Evolutionary conservation across 1,140 invertebrate genomes (phyloP), one percentile per base, ranked within the genome.

Genomic region (Drosophila cardini): DNA sequence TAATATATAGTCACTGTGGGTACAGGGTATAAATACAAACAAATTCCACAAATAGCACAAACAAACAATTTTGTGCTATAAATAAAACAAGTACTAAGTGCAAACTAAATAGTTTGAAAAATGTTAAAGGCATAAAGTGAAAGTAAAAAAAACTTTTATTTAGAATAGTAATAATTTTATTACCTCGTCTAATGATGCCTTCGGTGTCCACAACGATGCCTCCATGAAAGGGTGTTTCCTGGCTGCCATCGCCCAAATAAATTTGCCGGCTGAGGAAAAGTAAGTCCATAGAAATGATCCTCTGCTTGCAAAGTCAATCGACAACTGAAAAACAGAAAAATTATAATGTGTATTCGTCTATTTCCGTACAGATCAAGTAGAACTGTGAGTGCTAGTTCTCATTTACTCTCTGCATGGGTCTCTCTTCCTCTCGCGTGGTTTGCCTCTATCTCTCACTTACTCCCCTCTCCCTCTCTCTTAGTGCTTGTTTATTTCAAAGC

Each of bases 221-320:
- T 43, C 91, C 91, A 40, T 89, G 74, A 6, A 91, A 72, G 8
- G 80, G 74, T 42, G 4, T 53, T 16, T 76, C 65, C 8, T 78
- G 70, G 36, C 48, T 78, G 50, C 65, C 78, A 53, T 74, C 73
- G 71, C 90, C 90, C 43, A 92, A 38, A 32, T 78, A 92, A 69
- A 92, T 92, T 8, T 87, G 79, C 50, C 82, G 81, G 76, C 91
- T 92, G 30, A 92, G 71, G 38, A 91, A 92, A 45, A 92, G 80
- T 57, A 91, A 78, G 75, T 92, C 89, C 90, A 92, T 92, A 62
- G 18, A 26, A 56, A 11, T 21, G 48, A 70, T 55, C 63, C 46
- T 16, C n/a, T 16, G 38, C 45, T 34, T 32, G 26, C 15, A 42
- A 18, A 50, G 13, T 8, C 21, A 21, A 18, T 18, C 58, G 3